Evolutionary conservation across 2,113 vertebrate genomes (phyloP).

Genomic region (Melanostigma gelatinosum): DNA sequence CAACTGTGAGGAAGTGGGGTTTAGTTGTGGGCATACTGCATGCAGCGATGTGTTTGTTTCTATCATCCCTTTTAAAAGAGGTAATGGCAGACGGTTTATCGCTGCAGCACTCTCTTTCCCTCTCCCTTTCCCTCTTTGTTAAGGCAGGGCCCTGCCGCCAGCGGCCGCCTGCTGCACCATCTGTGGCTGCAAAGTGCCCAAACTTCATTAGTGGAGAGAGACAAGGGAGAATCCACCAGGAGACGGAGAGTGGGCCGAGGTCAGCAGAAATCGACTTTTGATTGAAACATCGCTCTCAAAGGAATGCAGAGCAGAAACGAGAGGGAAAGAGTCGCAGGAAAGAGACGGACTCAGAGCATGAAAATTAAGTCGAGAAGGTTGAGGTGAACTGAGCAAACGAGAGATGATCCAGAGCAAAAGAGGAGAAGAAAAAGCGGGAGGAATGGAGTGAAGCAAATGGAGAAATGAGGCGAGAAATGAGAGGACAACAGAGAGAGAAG

Average conservation of each 20-base stretch:
- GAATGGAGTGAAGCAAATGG: constrained; percentile 63
- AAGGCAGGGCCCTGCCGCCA: constrained; percentile 47
- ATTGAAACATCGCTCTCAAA: constrained; percentile 50
- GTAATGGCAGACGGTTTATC: constrained; percentile 54
- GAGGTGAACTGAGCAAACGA: constrained; percentile 31
- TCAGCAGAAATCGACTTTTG: constrained; percentile 31
- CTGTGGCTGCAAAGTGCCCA: constrained; percentile 76
- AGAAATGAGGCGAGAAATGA: constrained; percentile 53
- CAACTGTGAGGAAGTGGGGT: constrained; percentile 6
- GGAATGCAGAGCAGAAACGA: constrained; percentile 4
- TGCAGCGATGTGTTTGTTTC: constrained; percentile 35
- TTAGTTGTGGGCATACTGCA: constrained; percentile 12
- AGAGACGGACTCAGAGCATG: constrained; percentile 9
- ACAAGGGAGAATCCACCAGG: constrained; percentile 38
- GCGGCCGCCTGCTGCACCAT: constrained; percentile 71
- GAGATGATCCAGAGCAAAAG: constrained; percentile 46
- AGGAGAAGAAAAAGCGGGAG: constrained; percentile 20
- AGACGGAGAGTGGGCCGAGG: constrained; percentile 2
- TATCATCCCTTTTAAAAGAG: constrained; percentile 33
- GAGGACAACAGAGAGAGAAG: constrained; percentile 43
- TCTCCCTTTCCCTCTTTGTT: constrained; percentile 41
- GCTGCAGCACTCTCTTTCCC: constrained; percentile 37
- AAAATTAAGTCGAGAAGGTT: constrained; percentile 45
- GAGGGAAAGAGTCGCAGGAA: constrained; percentile 10
- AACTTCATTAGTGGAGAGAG: constrained; percentile 73